Evolutionary conservation across 2,113 vertebrate species (phyloP).

Genomic region (Gallinago paraguaiae): DNA sequence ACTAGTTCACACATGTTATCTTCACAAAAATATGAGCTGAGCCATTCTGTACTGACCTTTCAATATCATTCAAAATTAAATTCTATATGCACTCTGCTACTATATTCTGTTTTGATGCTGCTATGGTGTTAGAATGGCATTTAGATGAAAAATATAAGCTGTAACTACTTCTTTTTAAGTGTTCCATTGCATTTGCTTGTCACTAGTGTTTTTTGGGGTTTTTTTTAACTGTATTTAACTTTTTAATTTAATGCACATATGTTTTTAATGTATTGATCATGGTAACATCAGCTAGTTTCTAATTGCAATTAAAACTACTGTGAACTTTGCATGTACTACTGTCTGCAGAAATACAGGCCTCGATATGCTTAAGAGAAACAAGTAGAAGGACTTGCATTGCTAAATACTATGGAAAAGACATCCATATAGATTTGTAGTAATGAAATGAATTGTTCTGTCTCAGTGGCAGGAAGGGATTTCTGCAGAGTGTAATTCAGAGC

Average conservation of each 20-base stretch:
- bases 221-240: not conserved
- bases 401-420: constrained; percentile 12
- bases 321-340: not conserved
- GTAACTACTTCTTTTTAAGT: not conserved
- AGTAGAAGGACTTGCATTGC: not conserved
- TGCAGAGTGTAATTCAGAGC: constrained; percentile 24
- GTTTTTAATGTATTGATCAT: not conserved
- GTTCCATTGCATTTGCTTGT: not conserved
- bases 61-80: constrained; percentile 66
- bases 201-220: not conserved
- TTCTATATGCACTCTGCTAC: constrained; percentile 9
- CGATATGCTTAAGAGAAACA: not conserved
- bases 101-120: not conserved
- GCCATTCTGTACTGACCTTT: constrained; percentile 65
- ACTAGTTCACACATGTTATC: constrained; percentile 57
- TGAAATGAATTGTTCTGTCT: constrained; percentile 30
- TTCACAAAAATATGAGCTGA: constrained; percentile 58
- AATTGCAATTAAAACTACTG: not conserved
- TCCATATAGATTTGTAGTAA: constrained; percentile 42
- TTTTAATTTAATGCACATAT: not conserved
- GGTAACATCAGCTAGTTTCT: not conserved
- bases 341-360: not conserved
- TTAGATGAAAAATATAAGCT: not conserved
- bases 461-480: constrained; percentile 14
- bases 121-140: not conserved